Conservation (phyloP, 2,888 invertebrate species). For the Serrognathus titanus region DNA sequence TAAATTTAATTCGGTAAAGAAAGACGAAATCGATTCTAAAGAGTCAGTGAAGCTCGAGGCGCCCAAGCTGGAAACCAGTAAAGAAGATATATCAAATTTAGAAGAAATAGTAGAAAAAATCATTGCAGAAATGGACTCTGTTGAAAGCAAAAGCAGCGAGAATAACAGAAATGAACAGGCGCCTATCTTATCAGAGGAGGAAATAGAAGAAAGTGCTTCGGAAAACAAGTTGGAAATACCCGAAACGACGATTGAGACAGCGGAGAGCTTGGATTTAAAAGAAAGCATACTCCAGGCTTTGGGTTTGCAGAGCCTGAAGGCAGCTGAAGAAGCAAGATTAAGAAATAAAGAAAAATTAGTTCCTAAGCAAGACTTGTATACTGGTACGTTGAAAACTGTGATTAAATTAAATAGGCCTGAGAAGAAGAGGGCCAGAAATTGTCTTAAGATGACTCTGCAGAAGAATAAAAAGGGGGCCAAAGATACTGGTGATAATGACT, state of each 20-base stretch:
- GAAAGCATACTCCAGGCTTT: conserved; percentile 71
- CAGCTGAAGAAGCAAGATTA: conserved; percentile 66
- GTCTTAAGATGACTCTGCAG: conserved; percentile 76
- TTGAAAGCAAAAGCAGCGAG: conserved; percentile 4
- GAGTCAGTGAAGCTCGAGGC: not conserved
- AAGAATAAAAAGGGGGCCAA: conserved; percentile 54
- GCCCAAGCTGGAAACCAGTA: not conserved
- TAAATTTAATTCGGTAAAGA: not conserved
- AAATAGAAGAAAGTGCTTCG: not conserved
- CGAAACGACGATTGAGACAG: conserved; percentile 12
- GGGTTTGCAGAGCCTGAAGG: conserved; percentile 71
- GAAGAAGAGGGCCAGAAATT: conserved; percentile 67
- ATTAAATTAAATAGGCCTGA: conserved; percentile 70
- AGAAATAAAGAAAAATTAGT: conserved; percentile 49
- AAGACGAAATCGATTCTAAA: not conserved
- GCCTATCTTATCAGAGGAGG: conserved; percentile 24
- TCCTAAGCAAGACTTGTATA: conserved; percentile 52
- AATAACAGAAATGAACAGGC: conserved; percentile 10
- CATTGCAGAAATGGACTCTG: not conserved
- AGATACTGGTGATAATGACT: conserved; percentile 28
- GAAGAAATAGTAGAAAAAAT: conserved; percentile 13
- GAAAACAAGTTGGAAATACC: conserved; percentile 9
- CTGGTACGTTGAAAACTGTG: conserved; percentile 80
- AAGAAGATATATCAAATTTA: not conserved
- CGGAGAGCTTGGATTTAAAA: conserved; percentile 49